A percentile compares a stretch with the other conserved stretches of the same genome.
These are phyloP conservation scores for Scomber japonicus DNA, from an alignment of 2,113 vertebrate genomes.

Conservation along the genomic window DNA sequence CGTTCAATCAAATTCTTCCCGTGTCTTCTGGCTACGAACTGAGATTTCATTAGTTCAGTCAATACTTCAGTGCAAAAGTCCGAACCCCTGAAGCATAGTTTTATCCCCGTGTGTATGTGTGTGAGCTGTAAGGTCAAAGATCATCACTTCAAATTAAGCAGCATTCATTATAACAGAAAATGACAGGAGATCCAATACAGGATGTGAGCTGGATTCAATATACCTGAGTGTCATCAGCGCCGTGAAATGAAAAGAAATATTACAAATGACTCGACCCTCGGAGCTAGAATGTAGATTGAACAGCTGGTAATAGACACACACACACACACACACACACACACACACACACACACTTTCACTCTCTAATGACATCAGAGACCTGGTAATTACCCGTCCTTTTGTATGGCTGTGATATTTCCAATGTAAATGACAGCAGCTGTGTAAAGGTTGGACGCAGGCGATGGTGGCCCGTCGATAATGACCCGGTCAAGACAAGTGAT, in stretches of 20 bases:
- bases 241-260: background rate
- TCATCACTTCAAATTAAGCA: background rate
- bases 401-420: background rate
- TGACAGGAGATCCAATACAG: background rate
- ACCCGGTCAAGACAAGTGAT: conserved; percentile 39
- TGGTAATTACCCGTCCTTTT: conserved; percentile 25
- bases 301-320: background rate
- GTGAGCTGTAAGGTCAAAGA: background rate
- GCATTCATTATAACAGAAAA: background rate
- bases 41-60: too few species aligned
- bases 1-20: too few species aligned
- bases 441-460: conserved; percentile 20
- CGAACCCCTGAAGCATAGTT: too few species aligned
- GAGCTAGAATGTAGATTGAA: background rate
- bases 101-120: too few species aligned
- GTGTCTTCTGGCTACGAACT: too few species aligned
- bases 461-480: conserved; percentile 33
- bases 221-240: background rate
- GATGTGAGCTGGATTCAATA: background rate
- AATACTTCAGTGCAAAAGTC: too few species aligned
- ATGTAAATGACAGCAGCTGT: conserved; percentile 24
- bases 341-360: background rate
- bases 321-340: background rate
- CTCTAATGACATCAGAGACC: background rate
- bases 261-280: background rate